Base-by-base conservation (phyloP, 2,888 invertebrate genomes). In the Andrena dorsata region DNA sequence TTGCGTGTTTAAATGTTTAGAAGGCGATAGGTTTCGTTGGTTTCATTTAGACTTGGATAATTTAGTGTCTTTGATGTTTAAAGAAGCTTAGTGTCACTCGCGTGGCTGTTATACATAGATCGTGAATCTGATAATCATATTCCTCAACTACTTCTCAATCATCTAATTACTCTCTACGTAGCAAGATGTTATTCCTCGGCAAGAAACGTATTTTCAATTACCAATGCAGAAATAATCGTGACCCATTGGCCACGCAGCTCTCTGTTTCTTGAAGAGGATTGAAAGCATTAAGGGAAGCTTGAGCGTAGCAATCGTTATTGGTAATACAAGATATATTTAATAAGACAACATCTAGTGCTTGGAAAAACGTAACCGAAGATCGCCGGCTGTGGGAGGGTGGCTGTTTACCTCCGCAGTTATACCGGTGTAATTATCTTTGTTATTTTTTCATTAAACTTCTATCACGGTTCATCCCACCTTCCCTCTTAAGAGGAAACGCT, bases 371-470 rank as follows among this genome's bases (percentile, higher is more conserved):
- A 76, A 85, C 63, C 60, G 60, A 76, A 49, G 86, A 89, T 83
- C 82, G 76, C 80, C 81, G 26, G 76, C 13, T 53, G 58, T 20
- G 70, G 47, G 81, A 66, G 76, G 66, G 77, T 32, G 76, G 70
- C 76, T 83, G 82, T 82, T 86, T 88, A 84, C 76, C 80, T 41
- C 47, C 66, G 68, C 76, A 77, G 69, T 76, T 81, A 73, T 80
- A 73, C 82, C 64, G 65, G 69, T 65, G 77, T 90, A 90, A 91
- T 91, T 91, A 91, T 87, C 86, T 85, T 81, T 91, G 91, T 91
- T 91, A 88, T 90, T 90, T 89, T 91, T 91, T 90, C 91, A 91
- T 91, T 90, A 91, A 90, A 88, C 85, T 91, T 84, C 88, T 88
- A 89, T 91, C 85, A 87, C 41, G 90, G 87, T 76, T 69, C 72